These are phyloP conservation scores for Diceros bicornis DNA, from an alignment of 2,797 vertebrate genomes.

Conservation along the genomic window DNA sequence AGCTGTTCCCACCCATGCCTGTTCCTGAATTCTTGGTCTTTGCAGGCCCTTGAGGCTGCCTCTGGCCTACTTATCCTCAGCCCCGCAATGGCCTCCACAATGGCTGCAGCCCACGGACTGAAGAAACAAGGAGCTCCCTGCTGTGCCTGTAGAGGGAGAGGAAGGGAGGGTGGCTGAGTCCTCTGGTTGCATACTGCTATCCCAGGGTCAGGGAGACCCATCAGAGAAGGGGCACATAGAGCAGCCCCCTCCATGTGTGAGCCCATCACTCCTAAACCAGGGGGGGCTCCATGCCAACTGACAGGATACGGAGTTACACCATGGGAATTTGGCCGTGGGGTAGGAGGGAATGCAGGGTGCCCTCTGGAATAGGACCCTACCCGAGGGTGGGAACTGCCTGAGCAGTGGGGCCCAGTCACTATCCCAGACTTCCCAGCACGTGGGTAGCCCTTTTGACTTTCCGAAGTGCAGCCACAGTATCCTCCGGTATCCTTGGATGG, in stretches of 20 bases:
- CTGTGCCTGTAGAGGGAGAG: neutral
- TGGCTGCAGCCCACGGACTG: neutral
- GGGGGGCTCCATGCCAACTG: neutral
- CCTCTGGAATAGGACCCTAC: neutral
- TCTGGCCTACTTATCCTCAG: neutral
- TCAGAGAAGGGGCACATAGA: neutral
- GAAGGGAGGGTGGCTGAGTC: neutral
- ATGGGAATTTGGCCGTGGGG: neutral
- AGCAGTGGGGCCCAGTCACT: neutral
- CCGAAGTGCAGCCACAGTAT: neutral
- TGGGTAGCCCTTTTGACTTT: constrained; percentile 1
- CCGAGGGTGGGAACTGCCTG: neutral
- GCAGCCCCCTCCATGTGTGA: neutral
- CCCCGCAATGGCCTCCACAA: neutral
- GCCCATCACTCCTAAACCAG: neutral
- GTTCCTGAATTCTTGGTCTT: neutral
- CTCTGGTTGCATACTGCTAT: neutral
- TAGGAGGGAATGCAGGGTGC: neutral
- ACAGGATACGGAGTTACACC: neutral
- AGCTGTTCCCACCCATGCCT: neutral
- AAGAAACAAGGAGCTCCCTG: neutral
- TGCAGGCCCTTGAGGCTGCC: neutral
- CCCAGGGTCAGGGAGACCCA: neutral
- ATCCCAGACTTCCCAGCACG: neutral
- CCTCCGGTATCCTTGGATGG: neutral